phyloP scores from a whole-genome alignment of 2,888 invertebrate species.

The Yponomeuta plumbellus region DNA sequence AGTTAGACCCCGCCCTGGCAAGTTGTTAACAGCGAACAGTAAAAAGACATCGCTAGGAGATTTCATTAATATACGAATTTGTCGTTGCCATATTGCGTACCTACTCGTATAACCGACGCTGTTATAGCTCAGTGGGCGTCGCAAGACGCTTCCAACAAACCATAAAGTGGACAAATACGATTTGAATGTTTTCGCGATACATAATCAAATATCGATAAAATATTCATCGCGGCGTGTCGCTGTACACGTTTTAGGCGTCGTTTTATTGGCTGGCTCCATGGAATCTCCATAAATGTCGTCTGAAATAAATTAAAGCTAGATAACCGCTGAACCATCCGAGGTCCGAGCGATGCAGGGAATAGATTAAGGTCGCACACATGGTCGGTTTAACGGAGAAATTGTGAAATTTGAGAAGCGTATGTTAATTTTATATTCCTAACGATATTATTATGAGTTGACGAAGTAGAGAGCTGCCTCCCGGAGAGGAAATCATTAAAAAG shows the following conservation, averaged over 20 bases:
- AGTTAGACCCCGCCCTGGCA: too few species aligned
- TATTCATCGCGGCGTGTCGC: slow-evolving; percentile 35
- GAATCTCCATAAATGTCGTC: slow-evolving; percentile 64
- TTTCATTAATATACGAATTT: slow-evolving; percentile 3
- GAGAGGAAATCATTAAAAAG: slow-evolving; percentile 14
- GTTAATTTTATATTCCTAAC: slow-evolving; percentile 47
- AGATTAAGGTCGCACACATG: slow-evolving; percentile 13
- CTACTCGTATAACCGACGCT: neutral
- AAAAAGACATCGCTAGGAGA: slow-evolving; percentile 7
- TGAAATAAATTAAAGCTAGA: slow-evolving; percentile 50
- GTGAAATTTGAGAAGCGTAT: slow-evolving; percentile 34
- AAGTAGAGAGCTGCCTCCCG: neutral
- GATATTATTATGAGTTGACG: slow-evolving; percentile 17
- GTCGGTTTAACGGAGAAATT: slow-evolving; percentile 29
- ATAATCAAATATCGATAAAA: slow-evolving; percentile 36
- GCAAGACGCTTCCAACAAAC: slow-evolving; percentile 24
- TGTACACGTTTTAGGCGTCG: slow-evolving; percentile 46
- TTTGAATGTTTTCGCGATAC: slow-evolving; percentile 38
- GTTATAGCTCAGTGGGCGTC: slow-evolving; percentile 15
- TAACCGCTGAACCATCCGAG: slow-evolving; percentile 26
- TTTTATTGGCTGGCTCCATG: slow-evolving; percentile 52
- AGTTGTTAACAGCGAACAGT: too few species aligned
- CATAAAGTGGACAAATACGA: slow-evolving; percentile 27
- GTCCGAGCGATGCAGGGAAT: slow-evolving; percentile 1
- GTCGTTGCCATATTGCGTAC: neutral